Percentiles rank a stretch among this genome's conserved stretches.
These are phyloP conservation scores for Platygyra sinensis DNA, from an alignment of 64 coral and sea anemone genomes.

Conservation along the genomic window DNA sequence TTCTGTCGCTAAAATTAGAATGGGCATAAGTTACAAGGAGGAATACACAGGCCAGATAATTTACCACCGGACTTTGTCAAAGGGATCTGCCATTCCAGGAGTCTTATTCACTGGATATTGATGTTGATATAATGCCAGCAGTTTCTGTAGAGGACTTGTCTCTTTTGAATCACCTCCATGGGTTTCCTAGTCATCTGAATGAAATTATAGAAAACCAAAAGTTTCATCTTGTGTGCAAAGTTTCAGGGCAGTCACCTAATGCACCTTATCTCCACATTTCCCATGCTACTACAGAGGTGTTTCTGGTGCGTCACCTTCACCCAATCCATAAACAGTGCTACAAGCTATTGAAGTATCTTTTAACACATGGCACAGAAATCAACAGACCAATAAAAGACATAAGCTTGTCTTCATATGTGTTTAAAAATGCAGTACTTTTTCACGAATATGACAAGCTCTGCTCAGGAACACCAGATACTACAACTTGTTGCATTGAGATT, in stretches of 20 bases:
- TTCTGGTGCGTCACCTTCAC: constrained; percentile 11
- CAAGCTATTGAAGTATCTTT: constrained; percentile 37
- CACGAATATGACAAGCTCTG: constrained; percentile 45
- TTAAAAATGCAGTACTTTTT: constrained; percentile 41
- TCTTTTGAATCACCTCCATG: constrained; percentile 29
- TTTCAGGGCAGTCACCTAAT: constrained; percentile 19
- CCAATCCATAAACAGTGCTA: constrained; percentile 52
- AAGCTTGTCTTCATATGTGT: constrained; percentile 30
- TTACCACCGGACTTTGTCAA: constrained; percentile 33
- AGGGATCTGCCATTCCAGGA: background rate
- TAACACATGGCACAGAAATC: constrained; percentile 25
- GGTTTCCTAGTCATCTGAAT: constrained; percentile 5
- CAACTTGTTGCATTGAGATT: constrained; percentile 30
- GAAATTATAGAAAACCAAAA: constrained; percentile 13
- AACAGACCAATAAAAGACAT: constrained; percentile 20
- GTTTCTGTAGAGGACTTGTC: constrained; percentile 35
- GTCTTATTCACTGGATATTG: constrained; percentile 31
- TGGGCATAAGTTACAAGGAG: constrained; percentile 39
- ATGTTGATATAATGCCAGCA: constrained; percentile 49
- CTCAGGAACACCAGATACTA: constrained; percentile 38
- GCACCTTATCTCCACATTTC: constrained; percentile 40
- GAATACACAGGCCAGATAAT: constrained; percentile 17
- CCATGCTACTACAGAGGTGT: constrained; percentile 31
- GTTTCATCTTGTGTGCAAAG: constrained; percentile 48
- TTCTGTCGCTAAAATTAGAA: constrained; percentile 14